Conservation (phyloP, 2,113 vertebrate species). For the Muntiacus reevesi region DNA sequence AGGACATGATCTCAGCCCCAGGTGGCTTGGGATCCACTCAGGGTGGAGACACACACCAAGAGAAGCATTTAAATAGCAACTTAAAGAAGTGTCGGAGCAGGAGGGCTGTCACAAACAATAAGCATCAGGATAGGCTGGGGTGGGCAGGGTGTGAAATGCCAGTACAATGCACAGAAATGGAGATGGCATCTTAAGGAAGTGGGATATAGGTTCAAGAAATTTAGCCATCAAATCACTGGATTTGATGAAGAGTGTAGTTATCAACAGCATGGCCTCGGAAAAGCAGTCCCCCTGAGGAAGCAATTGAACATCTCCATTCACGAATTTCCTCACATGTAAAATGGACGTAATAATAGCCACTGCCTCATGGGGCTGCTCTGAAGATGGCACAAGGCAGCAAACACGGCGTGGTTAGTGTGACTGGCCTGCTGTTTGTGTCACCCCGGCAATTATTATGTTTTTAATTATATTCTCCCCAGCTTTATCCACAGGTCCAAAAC, state of each 20-base stretch:
- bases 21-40: not conserved
- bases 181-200: not conserved
- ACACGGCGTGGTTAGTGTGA: not conserved
- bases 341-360: not conserved
- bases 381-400: not conserved
- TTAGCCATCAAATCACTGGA: not conserved
- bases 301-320: not conserved
- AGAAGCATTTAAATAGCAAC: not conserved
- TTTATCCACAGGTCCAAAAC: conserved; percentile 5
- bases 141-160: not conserved
- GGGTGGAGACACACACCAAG: not conserved
- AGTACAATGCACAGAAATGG: not conserved
- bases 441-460: not conserved
- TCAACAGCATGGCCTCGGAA: not conserved
- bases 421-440: not conserved
- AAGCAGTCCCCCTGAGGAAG: not conserved
- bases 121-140: not conserved
- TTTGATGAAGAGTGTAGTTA: not conserved
- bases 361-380: not conserved
- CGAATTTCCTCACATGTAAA: not conserved
- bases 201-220: not conserved
- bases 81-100: not conserved
- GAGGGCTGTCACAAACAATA: not conserved
- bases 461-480: not conserved
- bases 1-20: not conserved